Conservation (phyloP, 2,888 invertebrate species). For the Balanococcus diminutus region DNA sequence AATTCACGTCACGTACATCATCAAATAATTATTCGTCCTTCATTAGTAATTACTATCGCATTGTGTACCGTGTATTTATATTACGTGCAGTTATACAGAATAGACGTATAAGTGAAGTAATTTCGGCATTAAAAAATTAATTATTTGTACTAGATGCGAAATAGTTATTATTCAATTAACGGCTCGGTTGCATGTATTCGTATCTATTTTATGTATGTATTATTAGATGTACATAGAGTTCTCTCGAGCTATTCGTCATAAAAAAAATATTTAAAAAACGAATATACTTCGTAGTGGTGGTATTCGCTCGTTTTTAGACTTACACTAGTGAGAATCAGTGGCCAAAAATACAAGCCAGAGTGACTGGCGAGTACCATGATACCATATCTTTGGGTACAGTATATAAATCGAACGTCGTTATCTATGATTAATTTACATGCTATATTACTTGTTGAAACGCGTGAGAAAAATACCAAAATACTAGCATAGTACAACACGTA, state of each 20-base stretch:
- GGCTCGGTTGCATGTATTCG: background rate
- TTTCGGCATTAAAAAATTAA: background rate
- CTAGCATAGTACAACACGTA: too few relatives aligned
- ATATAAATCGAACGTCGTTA: background rate
- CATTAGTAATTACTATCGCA: background rate
- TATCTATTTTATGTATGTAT: too few relatives aligned
- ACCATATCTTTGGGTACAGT: background rate
- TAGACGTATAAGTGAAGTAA: background rate
- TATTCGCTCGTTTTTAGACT: too few relatives aligned
- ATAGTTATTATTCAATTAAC: background rate
- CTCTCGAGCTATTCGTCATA: too few relatives aligned
- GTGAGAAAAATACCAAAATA: background rate
- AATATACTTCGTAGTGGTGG: too few relatives aligned
- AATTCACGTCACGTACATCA: background rate
- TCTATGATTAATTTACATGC: background rate
- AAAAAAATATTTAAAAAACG: too few relatives aligned
- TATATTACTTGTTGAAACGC: background rate
- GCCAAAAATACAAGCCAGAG: background rate
- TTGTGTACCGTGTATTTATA: background rate
- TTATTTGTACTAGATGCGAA: background rate
- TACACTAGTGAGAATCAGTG: background rate
- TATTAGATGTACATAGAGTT: too few relatives aligned
- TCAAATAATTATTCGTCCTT: slow-evolving; percentile 11
- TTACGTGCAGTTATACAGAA: background rate
- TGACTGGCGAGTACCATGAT: background rate